These are phyloP conservation scores for Sepioteuthis lessoniana DNA, from an alignment of 2,888 invertebrate genomes.

Conservation along the genomic window DNA sequence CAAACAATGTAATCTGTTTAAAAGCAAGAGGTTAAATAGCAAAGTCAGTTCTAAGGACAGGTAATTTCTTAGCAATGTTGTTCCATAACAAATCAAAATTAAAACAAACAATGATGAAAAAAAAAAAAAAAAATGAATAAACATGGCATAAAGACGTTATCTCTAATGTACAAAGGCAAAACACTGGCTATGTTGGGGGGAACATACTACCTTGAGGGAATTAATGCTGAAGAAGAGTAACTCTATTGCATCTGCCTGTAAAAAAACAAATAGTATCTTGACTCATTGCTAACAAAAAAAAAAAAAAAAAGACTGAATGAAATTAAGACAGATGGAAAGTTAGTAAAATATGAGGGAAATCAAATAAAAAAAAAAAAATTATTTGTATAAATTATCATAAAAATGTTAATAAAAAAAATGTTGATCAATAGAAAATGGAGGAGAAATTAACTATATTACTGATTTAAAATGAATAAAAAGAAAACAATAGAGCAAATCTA, in stretches of 20 bases:
- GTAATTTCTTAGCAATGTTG: neutral
- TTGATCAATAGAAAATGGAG: neutral
- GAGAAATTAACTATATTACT: neutral
- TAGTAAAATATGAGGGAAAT: neutral
- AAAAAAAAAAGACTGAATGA: too few relatives aligned
- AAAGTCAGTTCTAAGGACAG: neutral
- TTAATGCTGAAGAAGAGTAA: conserved; percentile 46
- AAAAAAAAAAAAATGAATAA: too few relatives aligned
- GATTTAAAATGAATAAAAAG: neutral
- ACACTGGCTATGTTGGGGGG: conserved; percentile 25
- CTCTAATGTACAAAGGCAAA: conserved; percentile 2
- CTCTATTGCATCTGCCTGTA: conserved; percentile 46
- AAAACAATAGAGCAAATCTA: neutral
- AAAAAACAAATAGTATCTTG: conserved; percentile 42
- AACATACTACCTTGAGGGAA: conserved; percentile 41
- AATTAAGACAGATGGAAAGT: neutral
- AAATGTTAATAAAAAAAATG: neutral
- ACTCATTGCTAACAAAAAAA: conserved; percentile 10
- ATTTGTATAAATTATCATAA: neutral
- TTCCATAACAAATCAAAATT: neutral
- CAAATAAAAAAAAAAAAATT: neutral
- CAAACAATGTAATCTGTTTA: neutral
- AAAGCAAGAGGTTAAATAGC: conserved; percentile 20
- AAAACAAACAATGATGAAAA: neutral
- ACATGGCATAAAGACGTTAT: neutral